phyloP scores from a whole-genome alignment of 2,113 vertebrate species.

The Electrona antarctica region DNA sequence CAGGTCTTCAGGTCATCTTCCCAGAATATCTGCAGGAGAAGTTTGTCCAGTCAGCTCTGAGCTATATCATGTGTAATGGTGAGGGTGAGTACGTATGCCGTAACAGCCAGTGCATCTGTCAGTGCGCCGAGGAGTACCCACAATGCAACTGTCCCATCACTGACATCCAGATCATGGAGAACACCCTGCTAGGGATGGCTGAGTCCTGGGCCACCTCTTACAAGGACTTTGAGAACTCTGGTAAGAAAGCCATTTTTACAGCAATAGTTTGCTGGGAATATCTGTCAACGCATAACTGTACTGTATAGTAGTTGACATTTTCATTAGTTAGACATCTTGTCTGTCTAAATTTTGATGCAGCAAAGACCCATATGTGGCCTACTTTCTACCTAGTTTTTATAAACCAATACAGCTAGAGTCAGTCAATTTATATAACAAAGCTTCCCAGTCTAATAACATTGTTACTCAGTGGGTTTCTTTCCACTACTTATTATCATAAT shows the following conservation, averaged over 20 bases:
- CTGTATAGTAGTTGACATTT: no score
- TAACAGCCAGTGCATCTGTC: slow-evolving; percentile 93
- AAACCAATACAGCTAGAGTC: no score
- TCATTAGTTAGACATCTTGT: no score
- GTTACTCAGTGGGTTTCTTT: no score
- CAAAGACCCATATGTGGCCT: no score
- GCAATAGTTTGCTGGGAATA: not conserved
- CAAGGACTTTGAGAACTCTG: slow-evolving; percentile 97
- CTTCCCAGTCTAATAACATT: no score
- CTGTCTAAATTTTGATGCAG: no score
- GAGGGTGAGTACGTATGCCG: slow-evolving; percentile 95
- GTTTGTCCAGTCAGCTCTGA: slow-evolving; percentile 97
- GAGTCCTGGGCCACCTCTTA: slow-evolving; percentile 94
- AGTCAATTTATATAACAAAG: no score
- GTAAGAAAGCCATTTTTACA: slow-evolving; percentile 70
- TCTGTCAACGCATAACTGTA: no score
- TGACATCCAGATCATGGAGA: slow-evolving; percentile 98
- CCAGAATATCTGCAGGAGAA: slow-evolving; percentile 98
- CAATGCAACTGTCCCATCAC: slow-evolving; percentile 99
- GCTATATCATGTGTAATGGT: slow-evolving; percentile 99
- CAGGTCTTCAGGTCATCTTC: slow-evolving; percentile 98
- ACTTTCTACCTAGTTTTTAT: no score
- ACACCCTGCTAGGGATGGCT: slow-evolving; percentile 90
- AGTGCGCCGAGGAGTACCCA: slow-evolving; percentile 92
- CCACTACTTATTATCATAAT: no score